Evolutionary conservation across 1,140 invertebrate species (phyloP).

Genomic region (Cydia amplana): DNA sequence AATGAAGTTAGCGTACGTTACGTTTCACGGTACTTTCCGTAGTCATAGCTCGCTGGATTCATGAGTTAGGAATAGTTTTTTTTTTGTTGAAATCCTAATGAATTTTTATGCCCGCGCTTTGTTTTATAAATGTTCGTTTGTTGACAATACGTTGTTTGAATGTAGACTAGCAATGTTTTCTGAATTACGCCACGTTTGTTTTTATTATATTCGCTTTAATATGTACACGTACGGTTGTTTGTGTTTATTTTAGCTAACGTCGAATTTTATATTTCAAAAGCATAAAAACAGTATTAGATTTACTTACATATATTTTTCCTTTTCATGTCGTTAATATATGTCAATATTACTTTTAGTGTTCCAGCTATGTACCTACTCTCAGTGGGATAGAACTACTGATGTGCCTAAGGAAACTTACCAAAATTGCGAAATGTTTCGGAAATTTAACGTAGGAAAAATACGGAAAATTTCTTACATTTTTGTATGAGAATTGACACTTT

Average conservation of each 20-base stretch:
- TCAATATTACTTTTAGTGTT: background rate
- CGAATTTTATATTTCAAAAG: background rate
- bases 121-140: background rate
- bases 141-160: constrained; percentile 4
- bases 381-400: too few relatives aligned
- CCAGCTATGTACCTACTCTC: too few relatives aligned
- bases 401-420: too few relatives aligned
- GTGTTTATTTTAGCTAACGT: background rate
- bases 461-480: too few relatives aligned
- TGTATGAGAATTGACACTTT: too few relatives aligned
- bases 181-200: background rate
- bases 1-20: constrained; percentile 7
- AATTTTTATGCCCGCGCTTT: background rate
- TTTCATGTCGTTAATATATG: background rate
- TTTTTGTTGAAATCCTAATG: background rate
- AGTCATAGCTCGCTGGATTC: background rate
- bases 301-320: background rate
- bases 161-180: constrained; percentile 1
- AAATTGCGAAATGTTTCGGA: too few relatives aligned
- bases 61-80: background rate
- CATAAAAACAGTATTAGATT: background rate
- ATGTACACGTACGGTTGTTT: background rate
- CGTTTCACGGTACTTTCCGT: constrained; percentile 2
- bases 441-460: too few relatives aligned
- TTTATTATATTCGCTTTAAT: background rate